Evolutionary conservation across 92 coral and sea anemone genomes (phyloP), one percentile per base, ranked within the genome.

Genomic region (Pocillopora meandrina): DNA sequence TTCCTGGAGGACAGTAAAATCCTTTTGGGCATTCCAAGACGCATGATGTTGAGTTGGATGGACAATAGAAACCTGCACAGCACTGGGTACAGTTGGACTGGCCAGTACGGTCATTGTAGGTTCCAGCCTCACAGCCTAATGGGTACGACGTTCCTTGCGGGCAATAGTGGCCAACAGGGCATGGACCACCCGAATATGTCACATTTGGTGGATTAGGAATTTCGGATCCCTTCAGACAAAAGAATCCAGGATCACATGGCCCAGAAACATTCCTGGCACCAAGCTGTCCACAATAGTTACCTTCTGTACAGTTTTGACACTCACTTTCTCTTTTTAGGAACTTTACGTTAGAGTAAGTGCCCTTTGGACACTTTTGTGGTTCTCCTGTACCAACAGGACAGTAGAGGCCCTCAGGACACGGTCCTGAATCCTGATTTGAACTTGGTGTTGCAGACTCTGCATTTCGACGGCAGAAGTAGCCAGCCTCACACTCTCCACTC

Each of bases 151-250:
- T 97, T 71, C 97, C 94, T 49, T 26, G 65, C 42, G 95, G 94
- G 84, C 99, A 97, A 61, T 85, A 97, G 78, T 95, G 98, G 2
- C 99, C 99, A 60, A 80, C 84, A n/a, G 99, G 99, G 76, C 99
- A 97, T 13, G 99, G 99, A 7, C 99, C 99, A 21, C 99, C 99
- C 0, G 99, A 91, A 20, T 61, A 87, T 14, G 98, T 95, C 12
- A 90, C 92, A 20, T 89, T 89, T 36, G 95, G 95, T 17, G 99
- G 99, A 61, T 97, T 92, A 18, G 93, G 94, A 13, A 87, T 88
- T 79, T 97, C 83, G 62, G 99, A 95, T 61, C 99, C 99, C 57
- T 93, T 90, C 5, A 88, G 89, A 73, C 99, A 97, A 78, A 89
- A 97, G 83, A 97, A 97, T 2, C 99, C 99, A 17, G 97, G 91